phyloP scores from a whole-genome alignment of 2,888 invertebrate genomes.

The Ceraclea dissimilis region DNA sequence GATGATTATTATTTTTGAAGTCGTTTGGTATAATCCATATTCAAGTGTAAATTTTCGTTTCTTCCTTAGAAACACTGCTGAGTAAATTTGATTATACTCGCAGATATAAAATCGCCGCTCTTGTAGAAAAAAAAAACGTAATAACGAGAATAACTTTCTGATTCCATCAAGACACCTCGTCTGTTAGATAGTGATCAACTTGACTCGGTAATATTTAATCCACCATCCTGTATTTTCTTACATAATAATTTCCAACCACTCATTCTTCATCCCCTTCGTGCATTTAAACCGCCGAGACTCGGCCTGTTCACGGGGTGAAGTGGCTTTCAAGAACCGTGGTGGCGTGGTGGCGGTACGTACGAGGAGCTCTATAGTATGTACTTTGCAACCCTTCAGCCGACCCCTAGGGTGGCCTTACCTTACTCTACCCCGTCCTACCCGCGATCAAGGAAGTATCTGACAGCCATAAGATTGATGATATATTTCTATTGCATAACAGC shows the following conservation, averaged over 20 bases:
- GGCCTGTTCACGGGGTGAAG: not conserved
- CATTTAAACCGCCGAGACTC: not conserved
- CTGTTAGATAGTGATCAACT: no score
- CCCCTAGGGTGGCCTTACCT: not conserved
- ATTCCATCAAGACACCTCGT: no score
- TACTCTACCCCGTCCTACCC: not conserved
- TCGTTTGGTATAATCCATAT: no score
- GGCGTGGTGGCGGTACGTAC: no score
- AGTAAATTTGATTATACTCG: no score
- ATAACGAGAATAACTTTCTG: no score
- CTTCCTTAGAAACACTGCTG: no score
- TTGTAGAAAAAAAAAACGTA: no score
- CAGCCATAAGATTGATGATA: not conserved
- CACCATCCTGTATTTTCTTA: not conserved
- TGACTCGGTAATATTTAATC: not conserved
- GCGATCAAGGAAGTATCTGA: not conserved
- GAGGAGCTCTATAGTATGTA: no score
- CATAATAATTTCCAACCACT: not conserved
- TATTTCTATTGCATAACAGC: slow-evolving; percentile 1
- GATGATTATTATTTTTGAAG: no score
- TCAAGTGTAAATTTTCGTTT: no score
- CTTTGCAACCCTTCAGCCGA: not conserved
- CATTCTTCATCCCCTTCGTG: not conserved
- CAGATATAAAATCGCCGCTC: no score
- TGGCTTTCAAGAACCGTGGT: not conserved